Evolutionary conservation across 2,113 vertebrate species (phyloP), one percentile per base, ranked within the genome.

Genomic region (Nesogale talazaci): DNA sequence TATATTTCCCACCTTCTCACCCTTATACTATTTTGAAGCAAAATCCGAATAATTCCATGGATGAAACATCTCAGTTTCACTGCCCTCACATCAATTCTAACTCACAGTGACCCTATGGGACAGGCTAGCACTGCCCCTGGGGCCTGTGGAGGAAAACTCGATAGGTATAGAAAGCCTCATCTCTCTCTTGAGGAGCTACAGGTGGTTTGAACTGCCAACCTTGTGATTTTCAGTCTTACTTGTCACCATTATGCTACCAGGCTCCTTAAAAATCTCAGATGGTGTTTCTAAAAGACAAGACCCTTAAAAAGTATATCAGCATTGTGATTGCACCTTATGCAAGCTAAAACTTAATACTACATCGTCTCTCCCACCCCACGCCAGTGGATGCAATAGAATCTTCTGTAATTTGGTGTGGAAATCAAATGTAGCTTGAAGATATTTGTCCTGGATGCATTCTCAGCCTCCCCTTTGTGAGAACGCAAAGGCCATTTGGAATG

Each of bases 321-420:
- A 23, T 38, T 74, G 19, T 69, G 74, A 75, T 59, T 38, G 29
- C 1, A 31, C 83, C 83, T 63, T 86, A 52, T 52, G 38, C 83
- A 88, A 74, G 23, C 25, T 89, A 83, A 93, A 92, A 40, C 80
- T 83, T 80, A 22, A 34, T 80, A 61, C 23, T 56, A 65, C 38
- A 57, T 70, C 19, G 57, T 88, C 6, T 15, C 40, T 86, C n/a
- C 40, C 1, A 38, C 6, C 5, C n/a, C 20, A 89, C 19, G 76
- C 34, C 8, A 15, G 56, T 34, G 74, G 31, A 36, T 19, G 65
- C 22, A 85, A 25, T 36, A 56, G 83, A 57, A 61, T 40, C 22
- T 83, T 63, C 2, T 86, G 10, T 94, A 86, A 86, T 27, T 83
- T 75, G 57, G 82, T 88, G 40, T 88, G 69, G 84, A 85, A 91